Conservation (phyloP, 2,113 vertebrate genomes). For the Cettia cetti region DNA sequence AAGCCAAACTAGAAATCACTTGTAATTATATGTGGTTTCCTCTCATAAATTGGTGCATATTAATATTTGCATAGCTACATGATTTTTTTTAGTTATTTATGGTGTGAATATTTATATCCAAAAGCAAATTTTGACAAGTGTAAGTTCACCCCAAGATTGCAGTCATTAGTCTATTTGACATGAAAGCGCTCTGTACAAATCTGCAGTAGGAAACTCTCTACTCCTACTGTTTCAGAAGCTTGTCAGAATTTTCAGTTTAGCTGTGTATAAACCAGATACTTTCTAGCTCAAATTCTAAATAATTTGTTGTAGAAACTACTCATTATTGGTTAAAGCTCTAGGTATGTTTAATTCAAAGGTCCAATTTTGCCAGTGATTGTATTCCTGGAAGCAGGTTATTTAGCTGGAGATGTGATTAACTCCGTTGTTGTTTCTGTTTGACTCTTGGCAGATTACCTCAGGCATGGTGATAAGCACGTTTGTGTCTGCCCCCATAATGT, state of each 20-base stretch:
- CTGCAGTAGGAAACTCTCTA: background rate
- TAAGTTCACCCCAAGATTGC: background rate
- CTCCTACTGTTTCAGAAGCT: background rate
- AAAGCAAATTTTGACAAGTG: background rate
- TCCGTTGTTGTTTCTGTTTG: background rate
- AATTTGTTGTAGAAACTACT: background rate
- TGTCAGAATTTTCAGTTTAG: background rate
- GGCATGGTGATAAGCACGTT: conserved; percentile 98
- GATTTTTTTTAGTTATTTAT: background rate
- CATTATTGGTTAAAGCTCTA: background rate
- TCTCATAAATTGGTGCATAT: background rate
- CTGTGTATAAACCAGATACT: background rate
- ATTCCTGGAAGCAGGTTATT: background rate
- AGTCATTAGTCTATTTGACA: background rate
- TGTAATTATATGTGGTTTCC: background rate
- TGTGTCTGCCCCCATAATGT: conserved; percentile 97
- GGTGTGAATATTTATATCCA: background rate
- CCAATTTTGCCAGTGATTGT: background rate
- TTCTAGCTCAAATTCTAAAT: background rate
- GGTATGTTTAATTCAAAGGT: background rate
- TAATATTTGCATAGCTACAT: background rate
- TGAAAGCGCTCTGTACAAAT: background rate
- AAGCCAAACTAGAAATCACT: background rate
- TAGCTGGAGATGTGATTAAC: background rate
- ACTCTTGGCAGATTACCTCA: conserved; percentile 82